Evolutionary conservation across 2,888 invertebrate species (phyloP).

Genomic region (Herminia tarsipennalis): DNA sequence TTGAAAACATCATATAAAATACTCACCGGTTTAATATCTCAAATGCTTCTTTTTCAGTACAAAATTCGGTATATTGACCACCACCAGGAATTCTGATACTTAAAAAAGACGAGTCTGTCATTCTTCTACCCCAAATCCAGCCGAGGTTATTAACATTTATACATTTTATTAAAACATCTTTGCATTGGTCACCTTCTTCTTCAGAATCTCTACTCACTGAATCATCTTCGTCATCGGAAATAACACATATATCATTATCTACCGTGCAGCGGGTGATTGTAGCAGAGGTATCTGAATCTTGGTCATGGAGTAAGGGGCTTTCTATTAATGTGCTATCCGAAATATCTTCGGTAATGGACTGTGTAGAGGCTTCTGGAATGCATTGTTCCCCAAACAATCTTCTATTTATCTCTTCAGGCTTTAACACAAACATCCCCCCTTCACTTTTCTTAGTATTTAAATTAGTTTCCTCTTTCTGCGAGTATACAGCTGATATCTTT

Average conservation of each 20-base stretch:
- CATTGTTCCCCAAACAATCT: conserved; percentile 40
- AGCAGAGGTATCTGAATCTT: background rate
- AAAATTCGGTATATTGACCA: conserved; percentile 64
- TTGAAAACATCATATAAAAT: conserved; percentile 8
- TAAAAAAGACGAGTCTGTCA: conserved; percentile 42
- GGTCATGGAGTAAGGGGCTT: background rate
- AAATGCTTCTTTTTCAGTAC: conserved; percentile 59
- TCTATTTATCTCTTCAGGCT: conserved; percentile 79
- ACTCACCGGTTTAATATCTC: conserved; percentile 74
- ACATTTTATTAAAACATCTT: conserved; percentile 64
- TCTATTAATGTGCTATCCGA: background rate
- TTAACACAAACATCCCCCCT: conserved; percentile 68
- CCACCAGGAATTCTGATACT: conserved; percentile 74
- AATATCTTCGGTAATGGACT: background rate
- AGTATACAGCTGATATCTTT: conserved; percentile 53
- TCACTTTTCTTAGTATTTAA: conserved; percentile 40
- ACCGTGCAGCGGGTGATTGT: background rate
- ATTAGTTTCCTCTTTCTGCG: conserved; percentile 22
- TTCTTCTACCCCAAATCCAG: conserved; percentile 60
- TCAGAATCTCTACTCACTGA: conserved; percentile 1
- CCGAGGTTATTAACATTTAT: conserved; percentile 61
- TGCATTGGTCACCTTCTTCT: conserved; percentile 16
- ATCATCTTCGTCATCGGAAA: conserved; percentile 54
- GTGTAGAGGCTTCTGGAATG: background rate
- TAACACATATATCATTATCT: conserved; percentile 42